Percentiles rank a stretch among this genome's conserved stretches.
Conservation (phyloP, 1,140 invertebrate species). For the Patella vulgata region DNA sequence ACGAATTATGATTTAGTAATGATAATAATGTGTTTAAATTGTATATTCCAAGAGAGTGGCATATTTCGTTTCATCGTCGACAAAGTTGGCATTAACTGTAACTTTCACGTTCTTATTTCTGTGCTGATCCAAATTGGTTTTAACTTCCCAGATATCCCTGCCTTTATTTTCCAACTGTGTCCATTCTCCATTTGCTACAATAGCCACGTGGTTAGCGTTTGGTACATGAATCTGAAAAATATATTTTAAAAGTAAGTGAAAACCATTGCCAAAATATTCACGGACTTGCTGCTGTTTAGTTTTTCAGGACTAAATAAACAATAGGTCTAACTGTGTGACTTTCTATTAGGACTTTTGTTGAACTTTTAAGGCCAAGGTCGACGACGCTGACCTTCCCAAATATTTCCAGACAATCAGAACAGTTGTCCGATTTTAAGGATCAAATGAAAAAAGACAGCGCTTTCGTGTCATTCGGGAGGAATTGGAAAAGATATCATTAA, state of each 20-base stretch:
- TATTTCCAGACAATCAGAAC: too few relatives aligned
- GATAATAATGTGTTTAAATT: conserved; percentile 1
- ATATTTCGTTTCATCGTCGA: conserved; percentile 39
- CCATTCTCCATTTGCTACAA: conserved; percentile 54
- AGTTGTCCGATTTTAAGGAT: too few relatives aligned
- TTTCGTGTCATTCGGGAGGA: too few relatives aligned
- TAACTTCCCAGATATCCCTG: conserved; percentile 37
- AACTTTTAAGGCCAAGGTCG: too few relatives aligned
- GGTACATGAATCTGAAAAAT: conserved; percentile 32
- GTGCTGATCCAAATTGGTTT: conserved; percentile 33
- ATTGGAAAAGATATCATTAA: too few relatives aligned
- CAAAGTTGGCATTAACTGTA: conserved; percentile 51
- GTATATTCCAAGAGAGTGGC: conserved; percentile 51
- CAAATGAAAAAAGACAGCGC: too few relatives aligned
- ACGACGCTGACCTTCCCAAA: too few relatives aligned
- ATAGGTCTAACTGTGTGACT: too few relatives aligned
- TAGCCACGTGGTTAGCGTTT: conserved; percentile 45
- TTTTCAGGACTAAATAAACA: too few relatives aligned
- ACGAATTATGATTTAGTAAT: too few relatives aligned
- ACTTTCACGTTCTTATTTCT: conserved; percentile 39
- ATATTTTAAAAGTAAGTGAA: neutral
- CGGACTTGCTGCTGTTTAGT: too few relatives aligned
- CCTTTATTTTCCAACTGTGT: conserved; percentile 44
- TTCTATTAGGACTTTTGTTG: too few relatives aligned
- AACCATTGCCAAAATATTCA: neutral